A percentile compares a stretch with the other conserved stretches of the same genome.
phyloP scores from a whole-genome alignment of 2,113 vertebrate species.

The Cochlearius cochlearius region DNA sequence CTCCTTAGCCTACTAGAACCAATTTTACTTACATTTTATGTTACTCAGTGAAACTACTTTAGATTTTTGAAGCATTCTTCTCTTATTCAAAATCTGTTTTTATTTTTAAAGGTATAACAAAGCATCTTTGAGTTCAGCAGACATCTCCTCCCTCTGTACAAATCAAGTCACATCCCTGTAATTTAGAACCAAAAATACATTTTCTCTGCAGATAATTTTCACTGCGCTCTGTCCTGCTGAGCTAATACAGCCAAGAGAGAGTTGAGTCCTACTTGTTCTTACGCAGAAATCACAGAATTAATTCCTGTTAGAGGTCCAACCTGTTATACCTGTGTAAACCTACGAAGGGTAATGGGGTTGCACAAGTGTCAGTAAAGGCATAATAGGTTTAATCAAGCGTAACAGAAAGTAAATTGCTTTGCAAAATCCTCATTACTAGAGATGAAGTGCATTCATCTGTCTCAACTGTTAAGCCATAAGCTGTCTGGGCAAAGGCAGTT shows the following conservation, averaged over 20 bases:
- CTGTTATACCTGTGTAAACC: conserved; percentile 59
- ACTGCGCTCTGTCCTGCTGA: not conserved
- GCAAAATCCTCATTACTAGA: conserved; percentile 54
- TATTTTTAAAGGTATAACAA: not conserved
- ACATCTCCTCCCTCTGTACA: not conserved
- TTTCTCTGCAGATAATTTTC: not conserved
- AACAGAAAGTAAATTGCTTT: conserved; percentile 60
- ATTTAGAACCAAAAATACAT: not conserved
- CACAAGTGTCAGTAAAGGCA: conserved; percentile 50
- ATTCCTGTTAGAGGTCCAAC: conserved; percentile 49
- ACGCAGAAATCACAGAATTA: conserved; percentile 34
- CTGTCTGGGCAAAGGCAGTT: not conserved
- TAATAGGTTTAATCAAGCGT: conserved; percentile 63
- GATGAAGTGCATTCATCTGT: conserved; percentile 42
- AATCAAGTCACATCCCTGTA: not conserved
- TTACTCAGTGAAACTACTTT: not conserved
- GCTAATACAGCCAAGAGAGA: not conserved
- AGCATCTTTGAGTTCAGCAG: not conserved
- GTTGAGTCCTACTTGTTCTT: not conserved
- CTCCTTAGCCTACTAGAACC: not conserved
- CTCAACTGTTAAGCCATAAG: conserved; percentile 19
- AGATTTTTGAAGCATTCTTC: not conserved
- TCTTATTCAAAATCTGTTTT: not conserved
- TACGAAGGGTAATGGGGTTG: conserved; percentile 51
- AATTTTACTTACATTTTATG: not conserved